Conservation (phyloP, 2,888 invertebrate species). For the Malachius bipustulatus region DNA sequence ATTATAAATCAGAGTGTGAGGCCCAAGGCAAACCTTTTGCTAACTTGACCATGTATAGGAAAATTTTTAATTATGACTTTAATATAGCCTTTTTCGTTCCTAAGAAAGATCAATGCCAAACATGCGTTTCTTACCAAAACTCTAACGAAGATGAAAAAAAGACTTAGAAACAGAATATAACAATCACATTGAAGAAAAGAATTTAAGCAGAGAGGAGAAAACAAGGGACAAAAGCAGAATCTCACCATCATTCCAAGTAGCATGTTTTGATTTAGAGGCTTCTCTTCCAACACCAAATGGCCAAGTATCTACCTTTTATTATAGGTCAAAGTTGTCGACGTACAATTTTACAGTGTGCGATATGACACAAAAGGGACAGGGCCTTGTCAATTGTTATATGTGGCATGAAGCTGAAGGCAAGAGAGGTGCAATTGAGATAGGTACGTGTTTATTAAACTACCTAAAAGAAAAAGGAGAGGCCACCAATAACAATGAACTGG, state of each 20-base stretch:
- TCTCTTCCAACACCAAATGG: constrained; percentile 21
- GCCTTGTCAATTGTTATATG: no score
- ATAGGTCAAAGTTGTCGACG: no score
- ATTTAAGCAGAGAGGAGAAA: constrained; percentile 17
- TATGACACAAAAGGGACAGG: no score
- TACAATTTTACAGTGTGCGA: no score
- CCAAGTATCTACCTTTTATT: constrained; percentile 20
- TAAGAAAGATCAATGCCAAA: constrained; percentile 18
- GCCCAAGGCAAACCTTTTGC: constrained; percentile 13
- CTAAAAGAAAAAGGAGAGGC: constrained; percentile 15
- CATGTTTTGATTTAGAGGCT: constrained; percentile 21
- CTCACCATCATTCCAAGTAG: constrained; percentile 15
- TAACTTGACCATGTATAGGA: constrained; percentile 14
- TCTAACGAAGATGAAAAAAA: constrained; percentile 12
- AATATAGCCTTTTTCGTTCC: constrained; percentile 17
- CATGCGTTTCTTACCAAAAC: constrained; percentile 14
- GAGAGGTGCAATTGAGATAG: constrained; percentile 26
- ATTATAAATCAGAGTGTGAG: constrained; percentile 18
- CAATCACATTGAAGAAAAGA: constrained; percentile 18
- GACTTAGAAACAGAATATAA: constrained; percentile 14
- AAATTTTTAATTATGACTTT: no score
- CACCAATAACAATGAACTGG: constrained; percentile 6
- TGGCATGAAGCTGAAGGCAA: no score
- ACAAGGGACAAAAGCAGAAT: constrained; percentile 17
- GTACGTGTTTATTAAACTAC: constrained; percentile 24